Conservation (phyloP, 2,888 invertebrate species). For the Odontomyia ornata region DNA sequence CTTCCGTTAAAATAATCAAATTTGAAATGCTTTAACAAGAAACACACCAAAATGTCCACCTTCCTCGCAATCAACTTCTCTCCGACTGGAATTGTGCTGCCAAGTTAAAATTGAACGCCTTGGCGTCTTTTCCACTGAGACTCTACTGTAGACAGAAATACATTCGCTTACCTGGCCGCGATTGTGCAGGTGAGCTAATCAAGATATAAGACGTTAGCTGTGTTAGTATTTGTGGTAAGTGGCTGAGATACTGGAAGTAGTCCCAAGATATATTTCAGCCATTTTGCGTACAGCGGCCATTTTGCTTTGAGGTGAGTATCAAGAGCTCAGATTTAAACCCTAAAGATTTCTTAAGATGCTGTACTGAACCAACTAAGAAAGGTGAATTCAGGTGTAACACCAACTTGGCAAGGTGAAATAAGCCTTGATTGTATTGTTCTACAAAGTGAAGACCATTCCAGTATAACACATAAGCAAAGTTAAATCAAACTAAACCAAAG, state of each 20-base stretch:
- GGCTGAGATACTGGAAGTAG: neutral
- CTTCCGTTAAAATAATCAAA: constrained; percentile 30
- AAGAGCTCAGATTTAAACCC: constrained; percentile 30
- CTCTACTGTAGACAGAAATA: neutral
- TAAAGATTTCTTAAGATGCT: neutral
- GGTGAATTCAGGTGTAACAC: neutral
- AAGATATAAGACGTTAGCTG: constrained; percentile 35
- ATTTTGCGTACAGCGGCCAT: constrained; percentile 6
- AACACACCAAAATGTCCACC: constrained; percentile 43
- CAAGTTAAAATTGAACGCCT: constrained; percentile 25
- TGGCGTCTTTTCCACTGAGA: constrained; percentile 33
- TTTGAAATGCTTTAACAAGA: constrained; percentile 24
- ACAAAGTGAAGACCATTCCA: too few species aligned
- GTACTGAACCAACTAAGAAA: neutral
- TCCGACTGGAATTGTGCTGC: constrained; percentile 40
- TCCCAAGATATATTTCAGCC: neutral
- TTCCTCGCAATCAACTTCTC: constrained; percentile 45
- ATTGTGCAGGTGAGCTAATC: constrained; percentile 40
- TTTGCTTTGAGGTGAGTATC: constrained; percentile 21
- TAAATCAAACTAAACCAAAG: too few species aligned
- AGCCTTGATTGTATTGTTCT: neutral
- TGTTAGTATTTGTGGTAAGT: constrained; percentile 38
- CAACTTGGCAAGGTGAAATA: neutral
- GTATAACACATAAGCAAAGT: too few species aligned
- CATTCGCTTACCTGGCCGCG: constrained; percentile 23